Evolutionary conservation across 2,113 vertebrate genomes (phyloP).

Genomic region (Eudyptes chrysolophus): DNA sequence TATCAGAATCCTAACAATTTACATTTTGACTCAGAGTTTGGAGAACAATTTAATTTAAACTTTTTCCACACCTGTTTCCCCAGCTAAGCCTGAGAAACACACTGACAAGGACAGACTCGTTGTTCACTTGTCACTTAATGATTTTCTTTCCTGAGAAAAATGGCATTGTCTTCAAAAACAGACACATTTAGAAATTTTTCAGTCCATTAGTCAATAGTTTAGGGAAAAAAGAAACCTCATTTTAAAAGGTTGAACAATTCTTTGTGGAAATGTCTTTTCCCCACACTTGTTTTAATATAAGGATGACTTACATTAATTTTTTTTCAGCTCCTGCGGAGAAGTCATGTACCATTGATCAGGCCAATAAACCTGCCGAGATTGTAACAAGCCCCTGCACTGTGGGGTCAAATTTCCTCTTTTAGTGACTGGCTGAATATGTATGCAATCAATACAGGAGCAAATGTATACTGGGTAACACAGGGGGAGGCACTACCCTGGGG

Average conservation of each 20-base stretch:
- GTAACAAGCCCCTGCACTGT: accelerated
- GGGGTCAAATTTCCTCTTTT: neutral
- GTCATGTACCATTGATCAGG: neutral
- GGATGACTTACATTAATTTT: neutral
- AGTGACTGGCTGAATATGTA: neutral
- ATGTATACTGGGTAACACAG: neutral
- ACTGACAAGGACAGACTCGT: neutral
- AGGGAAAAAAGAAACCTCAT: neutral
- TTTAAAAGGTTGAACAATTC: neutral
- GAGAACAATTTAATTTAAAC: neutral
- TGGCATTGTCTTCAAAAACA: neutral
- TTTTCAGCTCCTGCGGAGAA: neutral
- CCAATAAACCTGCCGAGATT: neutral
- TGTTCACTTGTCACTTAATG: constrained; percentile 26
- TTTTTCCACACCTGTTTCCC: neutral
- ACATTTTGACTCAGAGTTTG: neutral
- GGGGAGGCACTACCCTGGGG: neutral
- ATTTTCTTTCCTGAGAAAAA: constrained; percentile 38
- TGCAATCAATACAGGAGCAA: neutral
- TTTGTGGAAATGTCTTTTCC: neutral
- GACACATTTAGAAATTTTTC: neutral
- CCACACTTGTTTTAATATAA: neutral
- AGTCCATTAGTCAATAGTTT: neutral
- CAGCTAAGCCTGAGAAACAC: neutral
- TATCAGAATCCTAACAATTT: neutral